Evolutionary conservation across 1,140 invertebrate genomes (phyloP).

Genomic region (Halesus radiatus): DNA sequence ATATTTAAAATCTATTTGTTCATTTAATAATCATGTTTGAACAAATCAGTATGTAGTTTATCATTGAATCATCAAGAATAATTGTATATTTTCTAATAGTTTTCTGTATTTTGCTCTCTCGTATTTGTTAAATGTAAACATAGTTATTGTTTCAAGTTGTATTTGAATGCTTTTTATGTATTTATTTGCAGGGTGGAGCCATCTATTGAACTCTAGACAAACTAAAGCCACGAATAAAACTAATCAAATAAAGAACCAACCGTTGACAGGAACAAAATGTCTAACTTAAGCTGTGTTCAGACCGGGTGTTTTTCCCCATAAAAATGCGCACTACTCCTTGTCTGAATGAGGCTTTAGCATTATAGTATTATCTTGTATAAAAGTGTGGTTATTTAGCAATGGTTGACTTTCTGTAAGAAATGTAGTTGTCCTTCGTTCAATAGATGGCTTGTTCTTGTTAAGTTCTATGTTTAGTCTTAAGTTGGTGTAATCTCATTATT

Average conservation of each 20-base stretch:
- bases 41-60: conserved; percentile 3
- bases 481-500: conserved; percentile 41
- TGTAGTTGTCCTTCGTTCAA: too few species aligned
- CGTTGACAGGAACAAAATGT: too few species aligned
- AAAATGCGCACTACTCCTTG: too few species aligned
- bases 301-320: too few species aligned
- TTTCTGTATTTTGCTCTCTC: background rate
- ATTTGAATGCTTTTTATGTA: background rate
- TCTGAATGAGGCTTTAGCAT: too few species aligned
- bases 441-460: background rate
- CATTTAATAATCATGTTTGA: background rate
- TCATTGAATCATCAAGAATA: background rate
- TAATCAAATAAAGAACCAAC: too few species aligned
- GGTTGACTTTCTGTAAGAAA: too few species aligned
- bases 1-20: conserved; percentile 4
- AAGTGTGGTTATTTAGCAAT: too few species aligned
- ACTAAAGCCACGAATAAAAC: too few species aligned
- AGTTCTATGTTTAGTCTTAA: conserved; percentile 18
- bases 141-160: conserved; percentile 2
- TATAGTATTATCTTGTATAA: too few species aligned
- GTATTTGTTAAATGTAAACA: background rate
- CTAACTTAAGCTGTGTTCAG: too few species aligned
- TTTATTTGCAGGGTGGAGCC: background rate
- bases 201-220: background rate
- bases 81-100: conserved; percentile 3